Conservation (phyloP, 2,113 vertebrate species). For the Pseudorectes ferrugineus region DNA sequence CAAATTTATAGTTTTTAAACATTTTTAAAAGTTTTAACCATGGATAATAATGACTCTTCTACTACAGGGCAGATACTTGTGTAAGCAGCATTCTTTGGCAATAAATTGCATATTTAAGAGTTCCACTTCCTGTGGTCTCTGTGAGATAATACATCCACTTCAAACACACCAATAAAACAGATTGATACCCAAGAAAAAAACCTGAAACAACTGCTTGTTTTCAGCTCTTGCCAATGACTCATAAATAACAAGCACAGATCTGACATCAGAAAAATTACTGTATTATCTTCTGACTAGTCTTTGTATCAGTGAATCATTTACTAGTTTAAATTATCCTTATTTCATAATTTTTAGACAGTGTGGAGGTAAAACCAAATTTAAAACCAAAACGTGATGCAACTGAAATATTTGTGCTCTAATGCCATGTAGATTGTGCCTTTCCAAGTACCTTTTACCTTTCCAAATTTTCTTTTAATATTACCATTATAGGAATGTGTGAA, state of each 20-base stretch:
- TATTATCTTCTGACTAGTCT: neutral
- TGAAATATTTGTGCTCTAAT: neutral
- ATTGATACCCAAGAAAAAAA: neutral
- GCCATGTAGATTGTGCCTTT: neutral
- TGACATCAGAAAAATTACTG: neutral
- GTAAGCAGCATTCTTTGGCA: neutral
- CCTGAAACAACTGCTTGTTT: conserved; percentile 31
- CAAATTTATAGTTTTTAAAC: neutral
- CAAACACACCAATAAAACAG: conserved; percentile 41
- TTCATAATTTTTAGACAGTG: neutral
- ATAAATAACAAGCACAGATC: conserved; percentile 24
- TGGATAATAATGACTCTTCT: neutral
- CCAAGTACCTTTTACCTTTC: neutral
- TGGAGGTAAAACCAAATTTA: neutral
- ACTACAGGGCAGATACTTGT: neutral
- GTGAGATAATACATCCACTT: neutral
- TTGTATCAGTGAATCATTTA: neutral
- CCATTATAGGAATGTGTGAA: neutral
- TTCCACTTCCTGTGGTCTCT: conserved; percentile 16
- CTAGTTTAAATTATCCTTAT: neutral
- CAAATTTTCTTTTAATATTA: neutral
- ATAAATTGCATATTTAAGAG: conserved; percentile 20
- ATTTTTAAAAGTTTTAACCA: neutral
- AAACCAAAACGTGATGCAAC: neutral
- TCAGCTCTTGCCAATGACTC: neutral